phyloP scores from a whole-genome alignment of 1,140 invertebrate genomes.

The Euura saliciscinereae region DNA sequence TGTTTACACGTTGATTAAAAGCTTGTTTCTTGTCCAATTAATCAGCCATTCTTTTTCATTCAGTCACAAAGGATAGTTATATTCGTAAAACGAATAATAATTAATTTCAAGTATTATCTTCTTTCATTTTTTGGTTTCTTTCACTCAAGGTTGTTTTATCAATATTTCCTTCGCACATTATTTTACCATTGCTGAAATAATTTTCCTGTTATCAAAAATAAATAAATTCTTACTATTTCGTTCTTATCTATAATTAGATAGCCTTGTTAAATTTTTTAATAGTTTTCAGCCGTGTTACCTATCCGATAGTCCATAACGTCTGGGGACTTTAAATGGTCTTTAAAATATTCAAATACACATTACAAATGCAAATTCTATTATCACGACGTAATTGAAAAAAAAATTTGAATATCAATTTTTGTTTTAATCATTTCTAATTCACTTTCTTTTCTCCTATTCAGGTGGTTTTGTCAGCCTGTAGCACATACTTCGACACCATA shows the following conservation, averaged over 20 bases:
- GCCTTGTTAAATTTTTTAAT: not conserved
- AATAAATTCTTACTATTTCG: not conserved
- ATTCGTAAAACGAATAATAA: not conserved
- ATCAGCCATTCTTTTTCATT: too few species aligned
- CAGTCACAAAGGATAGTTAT: not conserved
- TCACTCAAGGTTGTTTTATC: too few species aligned
- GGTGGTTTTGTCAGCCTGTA: conserved; percentile 79
- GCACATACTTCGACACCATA: conserved; percentile 86
- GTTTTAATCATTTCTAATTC: not conserved
- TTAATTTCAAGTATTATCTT: not conserved
- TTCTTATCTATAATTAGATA: conserved; percentile 3
- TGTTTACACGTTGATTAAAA: too few species aligned
- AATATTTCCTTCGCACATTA: not conserved
- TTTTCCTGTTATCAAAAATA: too few species aligned
- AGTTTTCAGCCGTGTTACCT: not conserved
- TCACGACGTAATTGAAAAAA: not conserved
- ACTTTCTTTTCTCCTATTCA: conserved; percentile 34
- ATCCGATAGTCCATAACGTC: not conserved
- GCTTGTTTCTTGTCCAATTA: too few species aligned
- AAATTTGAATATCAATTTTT: conserved; percentile 14
- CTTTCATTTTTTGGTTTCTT: not conserved
- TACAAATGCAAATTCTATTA: not conserved
- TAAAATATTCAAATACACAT: not conserved
- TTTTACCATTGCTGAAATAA: not conserved
- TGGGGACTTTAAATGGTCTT: not conserved